These are phyloP conservation scores for Polymixis lichenea DNA, from an alignment of 2,888 invertebrate species.

Conservation along the genomic window DNA sequence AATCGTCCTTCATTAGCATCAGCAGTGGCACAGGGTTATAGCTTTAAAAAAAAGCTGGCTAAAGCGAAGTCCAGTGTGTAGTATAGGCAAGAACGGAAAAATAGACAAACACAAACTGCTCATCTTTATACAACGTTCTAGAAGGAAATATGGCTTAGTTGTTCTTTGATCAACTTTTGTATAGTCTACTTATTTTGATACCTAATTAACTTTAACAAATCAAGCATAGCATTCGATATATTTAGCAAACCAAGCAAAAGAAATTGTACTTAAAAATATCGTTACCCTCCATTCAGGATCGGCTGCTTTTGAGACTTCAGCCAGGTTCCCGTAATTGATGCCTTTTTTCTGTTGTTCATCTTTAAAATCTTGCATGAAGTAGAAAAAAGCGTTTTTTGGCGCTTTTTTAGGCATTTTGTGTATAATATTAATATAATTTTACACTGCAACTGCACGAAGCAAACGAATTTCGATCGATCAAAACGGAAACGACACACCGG, in stretches of 20 bases:
- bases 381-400: slow-evolving; percentile 81
- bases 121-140: neutral
- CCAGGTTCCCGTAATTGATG: slow-evolving; percentile 74
- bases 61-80: neutral
- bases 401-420: slow-evolving; percentile 78
- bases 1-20: neutral
- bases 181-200: neutral
- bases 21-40: neutral
- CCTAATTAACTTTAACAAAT: neutral
- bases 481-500: neutral
- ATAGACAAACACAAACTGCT: neutral
- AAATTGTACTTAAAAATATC: slow-evolving; percentile 14
- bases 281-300: slow-evolving; percentile 83
- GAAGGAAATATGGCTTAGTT: neutral
- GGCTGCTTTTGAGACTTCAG: slow-evolving; percentile 80
- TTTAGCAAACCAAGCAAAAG: neutral
- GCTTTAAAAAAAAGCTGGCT: neutral
- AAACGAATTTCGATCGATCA: neutral
- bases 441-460: neutral
- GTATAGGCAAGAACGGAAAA: no score
- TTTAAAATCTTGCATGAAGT: slow-evolving; percentile 82
- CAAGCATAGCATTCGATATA: neutral
- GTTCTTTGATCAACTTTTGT: neutral
- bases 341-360: slow-evolving; percentile 81
- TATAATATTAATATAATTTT: neutral